A percentile compares a stretch with the other conserved stretches of the same genome.
These are phyloP conservation scores for Coregonus ussuriensis DNA, from an alignment of 2,797 vertebrate species.

Conservation along the genomic window DNA sequence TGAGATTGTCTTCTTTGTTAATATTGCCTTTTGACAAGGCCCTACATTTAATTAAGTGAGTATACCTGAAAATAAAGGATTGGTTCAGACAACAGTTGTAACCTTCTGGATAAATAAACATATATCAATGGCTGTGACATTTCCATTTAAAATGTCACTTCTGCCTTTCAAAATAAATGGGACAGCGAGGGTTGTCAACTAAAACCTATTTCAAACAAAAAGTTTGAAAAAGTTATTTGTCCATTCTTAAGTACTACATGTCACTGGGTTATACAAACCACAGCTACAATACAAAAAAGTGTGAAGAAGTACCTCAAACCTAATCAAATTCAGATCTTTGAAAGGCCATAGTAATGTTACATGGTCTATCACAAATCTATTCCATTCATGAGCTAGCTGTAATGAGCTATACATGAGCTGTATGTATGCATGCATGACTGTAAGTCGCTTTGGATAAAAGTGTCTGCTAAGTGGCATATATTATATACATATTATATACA, in stretches of 20 bases:
- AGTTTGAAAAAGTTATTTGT: constrained; percentile 6
- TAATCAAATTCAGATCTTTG: not conserved
- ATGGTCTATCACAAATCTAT: not conserved
- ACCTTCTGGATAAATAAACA: constrained; percentile 71
- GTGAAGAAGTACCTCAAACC: not conserved
- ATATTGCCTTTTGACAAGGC: constrained; percentile 87
- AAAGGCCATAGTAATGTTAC: not conserved
- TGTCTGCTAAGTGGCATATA: no score
- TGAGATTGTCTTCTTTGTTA: constrained; percentile 88
- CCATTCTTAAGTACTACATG: not conserved
- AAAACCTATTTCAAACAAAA: constrained; percentile 39
- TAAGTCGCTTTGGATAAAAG: no score
- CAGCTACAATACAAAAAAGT: not conserved
- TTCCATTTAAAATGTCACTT: constrained; percentile 54
- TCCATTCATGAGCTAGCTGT: not conserved
- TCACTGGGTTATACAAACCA: not conserved
- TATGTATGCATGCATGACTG: no score
- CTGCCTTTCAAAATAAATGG: constrained; percentile 45
- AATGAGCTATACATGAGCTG: not conserved
- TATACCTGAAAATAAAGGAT: constrained; percentile 85
- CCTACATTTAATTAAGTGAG: constrained; percentile 95
- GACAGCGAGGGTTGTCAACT: constrained; percentile 29
- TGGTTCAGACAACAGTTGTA: constrained; percentile 86
- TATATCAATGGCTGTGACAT: constrained; percentile 47
- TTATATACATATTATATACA: no score